Base-by-base conservation (phyloP, 1,140 invertebrate species). In the Bicyclus anynana region DNA sequence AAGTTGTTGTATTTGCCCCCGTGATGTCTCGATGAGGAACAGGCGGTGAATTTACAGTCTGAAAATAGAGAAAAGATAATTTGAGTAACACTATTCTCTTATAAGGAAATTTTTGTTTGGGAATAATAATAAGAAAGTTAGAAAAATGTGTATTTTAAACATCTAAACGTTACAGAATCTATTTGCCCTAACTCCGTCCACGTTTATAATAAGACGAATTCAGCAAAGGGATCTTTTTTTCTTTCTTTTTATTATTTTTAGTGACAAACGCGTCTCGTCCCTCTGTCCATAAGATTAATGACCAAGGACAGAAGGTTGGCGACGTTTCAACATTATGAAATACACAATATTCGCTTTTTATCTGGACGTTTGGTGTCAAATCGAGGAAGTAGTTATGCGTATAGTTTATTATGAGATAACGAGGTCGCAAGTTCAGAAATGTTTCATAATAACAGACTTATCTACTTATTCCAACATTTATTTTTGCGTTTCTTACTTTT, bases 21-120 rank as follows among this genome's bases (percentile, higher is more conserved):
- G 72, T 72, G 52, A 80, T 63, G 46, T 88, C 83, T 17, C 83
- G 83, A 61, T 86, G 81, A 17, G 82, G 74, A 51, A 80, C 77
- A 48, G 84, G 72, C 53, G 85, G 83, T 27, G 85, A 88, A 72
- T 88, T 88, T 53, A 88, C 85, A 65, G 85, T 84, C 85, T 88
- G 83, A 65, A 87, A 86, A 50, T 20, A 44, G 40, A 44, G 26
- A 65, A 38, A 62, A 58, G 61, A 44, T 13, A 61, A 5, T 13
- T 52, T 26, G 2, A 42, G 13, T 42, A 23, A 23, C 16, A 17
- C 16, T 16, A 6, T 6, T 40, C 13, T 17, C 1, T 16, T 16
- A 40, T 16, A 1, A 40, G 7, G 7, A 17, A 17, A 40, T 27
- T 27, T 27, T 27, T 27, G 3, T 7, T 27, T 27, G 5, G 4